phyloP scores from a whole-genome alignment of 1,140 invertebrate species.

The Diorhabda sublineata region DNA sequence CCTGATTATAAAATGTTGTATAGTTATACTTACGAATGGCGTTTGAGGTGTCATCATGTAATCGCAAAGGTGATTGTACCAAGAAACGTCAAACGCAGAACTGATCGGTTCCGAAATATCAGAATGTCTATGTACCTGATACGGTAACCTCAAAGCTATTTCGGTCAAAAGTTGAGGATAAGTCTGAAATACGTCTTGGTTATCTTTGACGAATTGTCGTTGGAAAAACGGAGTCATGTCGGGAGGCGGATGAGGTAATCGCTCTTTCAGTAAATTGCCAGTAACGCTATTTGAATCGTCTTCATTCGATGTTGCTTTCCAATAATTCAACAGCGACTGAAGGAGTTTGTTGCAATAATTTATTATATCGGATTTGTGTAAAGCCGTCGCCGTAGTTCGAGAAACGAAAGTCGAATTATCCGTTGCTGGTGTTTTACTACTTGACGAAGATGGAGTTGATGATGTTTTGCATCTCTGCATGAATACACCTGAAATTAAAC shows the following conservation, averaged over 20 bases:
- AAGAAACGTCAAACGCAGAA: conserved; percentile 58
- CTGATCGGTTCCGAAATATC: conserved; percentile 54
- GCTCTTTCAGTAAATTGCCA: conserved; percentile 72
- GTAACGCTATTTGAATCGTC: conserved; percentile 49
- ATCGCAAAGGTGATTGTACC: conserved; percentile 81
- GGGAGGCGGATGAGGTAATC: conserved; percentile 73
- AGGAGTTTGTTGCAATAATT: conserved; percentile 78
- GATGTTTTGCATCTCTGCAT: conserved; percentile 28
- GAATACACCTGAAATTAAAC: conserved; percentile 23
- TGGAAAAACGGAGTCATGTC: conserved; percentile 96
- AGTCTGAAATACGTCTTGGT: conserved; percentile 90
- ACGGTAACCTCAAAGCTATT: conserved; percentile 89
- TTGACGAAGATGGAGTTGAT: conserved; percentile 49
- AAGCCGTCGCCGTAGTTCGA: conserved; percentile 68
- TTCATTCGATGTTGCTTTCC: conserved; percentile 44
- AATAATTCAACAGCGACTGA: conserved; percentile 78
- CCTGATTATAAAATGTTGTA: no score
- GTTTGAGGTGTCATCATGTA: conserved; percentile 94
- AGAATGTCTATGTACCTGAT: conserved; percentile 81
- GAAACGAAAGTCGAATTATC: conserved; percentile 67
- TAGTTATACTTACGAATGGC: conserved; percentile 45
- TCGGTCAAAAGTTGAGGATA: conserved; percentile 92
- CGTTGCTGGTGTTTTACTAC: conserved; percentile 47
- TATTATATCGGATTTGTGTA: conserved; percentile 75
- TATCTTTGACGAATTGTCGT: conserved; percentile 82